A percentile compares a stretch with the other conserved stretches of the same genome.
phyloP scores from a whole-genome alignment of 2,888 invertebrate species.

The Ecdyonurus torrentis region DNA sequence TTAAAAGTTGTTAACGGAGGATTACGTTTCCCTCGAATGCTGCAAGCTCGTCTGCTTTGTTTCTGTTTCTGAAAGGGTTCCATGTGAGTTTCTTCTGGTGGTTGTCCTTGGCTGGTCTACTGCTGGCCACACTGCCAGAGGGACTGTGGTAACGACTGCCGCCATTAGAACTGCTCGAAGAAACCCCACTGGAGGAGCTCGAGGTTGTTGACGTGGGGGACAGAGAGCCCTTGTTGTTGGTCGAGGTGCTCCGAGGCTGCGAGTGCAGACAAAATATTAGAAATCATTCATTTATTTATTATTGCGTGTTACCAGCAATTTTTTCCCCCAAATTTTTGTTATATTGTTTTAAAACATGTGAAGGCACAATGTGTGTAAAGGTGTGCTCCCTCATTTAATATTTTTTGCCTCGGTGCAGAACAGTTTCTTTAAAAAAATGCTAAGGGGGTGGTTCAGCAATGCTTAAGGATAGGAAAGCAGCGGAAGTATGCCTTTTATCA shows the following conservation, averaged over 20 bases:
- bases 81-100: slow-evolving; percentile 30
- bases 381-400: no score
- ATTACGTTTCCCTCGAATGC: slow-evolving; percentile 6
- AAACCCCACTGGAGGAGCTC: slow-evolving; percentile 21
- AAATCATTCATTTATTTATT: no score
- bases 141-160: slow-evolving; percentile 40
- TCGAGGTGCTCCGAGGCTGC: slow-evolving; percentile 5
- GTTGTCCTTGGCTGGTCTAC: slow-evolving; percentile 22
- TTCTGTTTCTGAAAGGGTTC: slow-evolving; percentile 42
- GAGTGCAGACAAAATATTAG: no score
- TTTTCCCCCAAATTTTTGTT: no score
- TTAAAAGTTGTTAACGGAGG: background rate
- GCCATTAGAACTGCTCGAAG: slow-evolving; percentile 37
- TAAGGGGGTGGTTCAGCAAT: no score
- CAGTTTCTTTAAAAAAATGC: no score
- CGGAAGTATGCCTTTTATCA: no score
- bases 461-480: no score
- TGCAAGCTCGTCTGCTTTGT: slow-evolving; percentile 3
- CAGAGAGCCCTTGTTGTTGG: slow-evolving; percentile 10
- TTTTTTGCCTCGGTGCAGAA: no score
- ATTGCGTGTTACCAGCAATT: no score
- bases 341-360: no score
- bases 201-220: slow-evolving; percentile 21
- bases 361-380: no score
- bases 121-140: slow-evolving; percentile 14